These are phyloP conservation scores for Bedellia somnulentella DNA, from an alignment of 2,888 invertebrate genomes.

Conservation along the genomic window DNA sequence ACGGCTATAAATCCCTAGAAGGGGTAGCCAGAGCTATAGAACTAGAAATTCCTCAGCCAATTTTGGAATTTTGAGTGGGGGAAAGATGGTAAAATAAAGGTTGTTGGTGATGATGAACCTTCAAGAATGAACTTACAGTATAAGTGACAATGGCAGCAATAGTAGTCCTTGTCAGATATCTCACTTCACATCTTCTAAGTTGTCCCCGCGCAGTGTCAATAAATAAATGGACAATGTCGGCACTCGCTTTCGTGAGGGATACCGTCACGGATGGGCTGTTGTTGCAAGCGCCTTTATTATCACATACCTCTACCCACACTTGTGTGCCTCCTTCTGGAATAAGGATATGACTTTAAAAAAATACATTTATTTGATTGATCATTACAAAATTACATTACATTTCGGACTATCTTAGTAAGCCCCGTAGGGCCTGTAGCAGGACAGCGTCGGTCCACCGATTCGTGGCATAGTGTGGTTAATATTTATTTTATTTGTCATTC, in stretches of 20 bases:
- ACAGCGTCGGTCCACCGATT: no score
- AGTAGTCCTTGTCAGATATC: constrained; percentile 15
- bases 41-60: no score
- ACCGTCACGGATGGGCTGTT: constrained; percentile 12
- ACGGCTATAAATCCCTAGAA: no score
- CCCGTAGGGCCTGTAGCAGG: no score
- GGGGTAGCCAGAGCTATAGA: no score
- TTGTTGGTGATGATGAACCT: no score
- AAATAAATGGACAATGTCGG: constrained; percentile 15
- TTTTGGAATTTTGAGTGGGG: no score
- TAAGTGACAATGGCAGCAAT: constrained; percentile 20
- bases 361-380: no score
- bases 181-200: constrained; percentile 22
- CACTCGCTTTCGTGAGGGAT: constrained; percentile 15
- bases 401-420: no score
- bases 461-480: constrained; percentile 1
- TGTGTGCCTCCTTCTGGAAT: constrained; percentile 18
- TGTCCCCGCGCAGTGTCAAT: constrained; percentile 16
- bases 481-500: no score
- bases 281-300: constrained; percentile 24
- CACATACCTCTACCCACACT: constrained; percentile 28
- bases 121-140: constrained; percentile 18
- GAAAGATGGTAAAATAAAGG: no score
- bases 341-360: constrained; percentile 6
- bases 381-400: no score